A percentile compares a stretch with the other conserved stretches of the same genome.
Conservation (phyloP, 2,113 vertebrate genomes). For the Chamaea fasciata region DNA sequence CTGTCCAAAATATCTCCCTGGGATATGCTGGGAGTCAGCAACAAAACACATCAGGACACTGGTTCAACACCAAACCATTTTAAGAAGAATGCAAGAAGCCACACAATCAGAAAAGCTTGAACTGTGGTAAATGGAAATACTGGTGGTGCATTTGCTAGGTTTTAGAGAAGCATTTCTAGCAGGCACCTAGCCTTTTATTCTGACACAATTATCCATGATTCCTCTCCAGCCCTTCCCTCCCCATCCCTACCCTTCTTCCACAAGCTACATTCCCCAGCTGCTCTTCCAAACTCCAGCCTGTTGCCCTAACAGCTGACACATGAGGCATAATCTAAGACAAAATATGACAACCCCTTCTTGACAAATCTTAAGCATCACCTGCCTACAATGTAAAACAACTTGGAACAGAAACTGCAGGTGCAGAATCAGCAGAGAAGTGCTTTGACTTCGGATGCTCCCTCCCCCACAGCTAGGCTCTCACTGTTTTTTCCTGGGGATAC, state of each 20-base stretch:
- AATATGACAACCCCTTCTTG: not conserved
- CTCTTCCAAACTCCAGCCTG: not conserved
- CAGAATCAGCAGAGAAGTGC: not conserved
- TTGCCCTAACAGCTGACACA: not conserved
- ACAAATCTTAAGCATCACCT: not conserved
- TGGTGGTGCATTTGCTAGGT: not conserved
- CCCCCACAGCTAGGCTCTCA: not conserved
- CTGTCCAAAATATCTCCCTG: not conserved
- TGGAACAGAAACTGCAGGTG: not conserved
- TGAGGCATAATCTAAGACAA: not conserved
- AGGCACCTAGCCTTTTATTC: not conserved
- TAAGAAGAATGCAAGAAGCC: not conserved
- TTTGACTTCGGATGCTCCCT: not conserved
- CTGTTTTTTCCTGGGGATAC: not conserved
- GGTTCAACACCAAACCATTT: not conserved
- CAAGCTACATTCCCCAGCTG: not conserved
- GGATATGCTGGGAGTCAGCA: not conserved
- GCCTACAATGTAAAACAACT: not conserved
- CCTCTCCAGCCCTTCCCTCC: too few relatives aligned
- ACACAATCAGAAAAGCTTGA: not conserved
- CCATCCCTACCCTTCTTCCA: not conserved
- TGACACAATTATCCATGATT: not conserved
- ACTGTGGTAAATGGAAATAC: not conserved
- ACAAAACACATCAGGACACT: not conserved
- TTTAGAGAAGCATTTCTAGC: not conserved